phyloP scores from a whole-genome alignment of 2,888 invertebrate genomes.

The Plagiodera versicolora region DNA sequence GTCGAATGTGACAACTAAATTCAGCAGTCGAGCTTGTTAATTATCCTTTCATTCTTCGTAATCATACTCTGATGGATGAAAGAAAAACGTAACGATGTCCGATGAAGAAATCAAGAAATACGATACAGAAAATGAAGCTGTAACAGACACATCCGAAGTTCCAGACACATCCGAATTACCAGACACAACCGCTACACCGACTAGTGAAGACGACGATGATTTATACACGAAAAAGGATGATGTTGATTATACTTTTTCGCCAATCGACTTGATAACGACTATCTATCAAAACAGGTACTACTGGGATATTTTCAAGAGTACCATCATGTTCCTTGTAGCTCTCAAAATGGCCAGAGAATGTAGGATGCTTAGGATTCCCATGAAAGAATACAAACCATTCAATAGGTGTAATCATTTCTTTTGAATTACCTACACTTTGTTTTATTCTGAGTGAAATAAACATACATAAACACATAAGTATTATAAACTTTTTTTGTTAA shows the following conservation, averaged over 20 bases:
- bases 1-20: background rate
- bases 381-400: constrained; percentile 39
- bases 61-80: background rate
- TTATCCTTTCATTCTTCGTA: background rate
- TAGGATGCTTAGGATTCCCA: constrained; percentile 36
- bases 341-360: constrained; percentile 39
- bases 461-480: too few species aligned
- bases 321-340: constrained; percentile 35
- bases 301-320: constrained; percentile 33
- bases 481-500: too few species aligned
- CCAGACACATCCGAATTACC: too few species aligned
- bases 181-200: background rate
- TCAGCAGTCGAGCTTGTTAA: background rate
- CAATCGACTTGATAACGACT: constrained; percentile 12
- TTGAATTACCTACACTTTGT: background rate
- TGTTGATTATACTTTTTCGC: constrained; percentile 9
- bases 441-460: background rate
- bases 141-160: background rate
- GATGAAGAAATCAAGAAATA: background rate
- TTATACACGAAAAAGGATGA: background rate
- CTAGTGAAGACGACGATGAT: constrained; percentile 2
- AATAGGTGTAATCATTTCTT: constrained; percentile 20
- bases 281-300: constrained; percentile 32
- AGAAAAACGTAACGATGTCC: background rate
- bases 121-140: background rate